Conservation (phyloP, 2,888 invertebrate genomes). For the Eumacrocentrus americanus region DNA sequence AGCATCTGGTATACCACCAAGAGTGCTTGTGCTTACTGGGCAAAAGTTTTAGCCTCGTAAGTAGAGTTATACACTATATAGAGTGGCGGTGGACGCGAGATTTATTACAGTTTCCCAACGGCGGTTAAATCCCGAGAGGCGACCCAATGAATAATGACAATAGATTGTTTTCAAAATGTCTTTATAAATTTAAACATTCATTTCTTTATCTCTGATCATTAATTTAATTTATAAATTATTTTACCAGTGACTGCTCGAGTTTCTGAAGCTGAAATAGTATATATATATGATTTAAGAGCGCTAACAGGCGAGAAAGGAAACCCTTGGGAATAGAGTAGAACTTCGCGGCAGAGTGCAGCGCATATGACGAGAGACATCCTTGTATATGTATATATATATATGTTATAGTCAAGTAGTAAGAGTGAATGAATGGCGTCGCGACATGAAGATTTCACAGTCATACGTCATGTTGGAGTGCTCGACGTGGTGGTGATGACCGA, state of each 20-base stretch:
- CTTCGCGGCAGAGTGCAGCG: not conserved
- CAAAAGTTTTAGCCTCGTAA: conserved; percentile 11
- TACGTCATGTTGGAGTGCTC: not conserved
- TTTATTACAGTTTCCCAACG: too few relatives aligned
- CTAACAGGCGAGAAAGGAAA: too few relatives aligned
- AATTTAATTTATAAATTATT: too few relatives aligned
- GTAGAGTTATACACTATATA: not conserved
- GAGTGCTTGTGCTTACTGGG: conserved; percentile 18
- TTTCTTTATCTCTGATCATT: too few relatives aligned
- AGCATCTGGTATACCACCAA: not conserved
- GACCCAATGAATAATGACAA: too few relatives aligned
- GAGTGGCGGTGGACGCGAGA: too few relatives aligned
- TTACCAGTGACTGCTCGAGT: too few relatives aligned
- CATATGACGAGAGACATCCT: conserved; percentile 6
- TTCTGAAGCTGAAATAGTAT: too few relatives aligned
- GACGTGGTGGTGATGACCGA: not conserved
- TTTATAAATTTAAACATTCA: not conserved
- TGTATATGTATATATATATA: conserved; percentile 1
- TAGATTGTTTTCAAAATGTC: not conserved
- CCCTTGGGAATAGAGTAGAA: too few relatives aligned
- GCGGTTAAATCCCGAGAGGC: too few relatives aligned
- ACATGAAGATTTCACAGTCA: conserved; percentile 3
- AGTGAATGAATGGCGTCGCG: not conserved
- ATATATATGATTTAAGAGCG: too few relatives aligned
- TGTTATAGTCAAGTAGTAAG: too few relatives aligned